These are phyloP conservation scores for Liparis tanakae DNA, from an alignment of 2,797 vertebrate genomes.

Conservation along the genomic window DNA sequence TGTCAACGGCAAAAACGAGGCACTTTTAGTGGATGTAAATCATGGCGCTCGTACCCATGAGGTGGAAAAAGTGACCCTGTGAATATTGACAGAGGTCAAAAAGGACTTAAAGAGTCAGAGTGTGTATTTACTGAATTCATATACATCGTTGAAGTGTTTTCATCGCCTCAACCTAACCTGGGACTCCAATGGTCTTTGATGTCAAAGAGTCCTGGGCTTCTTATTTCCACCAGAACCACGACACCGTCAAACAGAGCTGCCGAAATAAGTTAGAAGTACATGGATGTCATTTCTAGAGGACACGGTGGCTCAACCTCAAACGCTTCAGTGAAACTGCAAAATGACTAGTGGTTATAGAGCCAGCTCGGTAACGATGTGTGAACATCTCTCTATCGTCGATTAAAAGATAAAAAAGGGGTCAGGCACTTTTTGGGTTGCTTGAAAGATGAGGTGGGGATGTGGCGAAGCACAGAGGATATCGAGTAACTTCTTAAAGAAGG, in stretches of 20 bases:
- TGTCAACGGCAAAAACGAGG: background rate
- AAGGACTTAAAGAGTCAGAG: background rate
- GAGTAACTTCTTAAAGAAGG: background rate
- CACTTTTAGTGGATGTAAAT: background rate
- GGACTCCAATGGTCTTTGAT: background rate
- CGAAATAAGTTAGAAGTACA: slow-evolving; percentile 2
- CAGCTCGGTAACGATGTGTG: too few species aligned
- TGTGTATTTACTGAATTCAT: background rate
- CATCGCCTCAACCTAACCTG: background rate
- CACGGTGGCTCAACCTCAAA: background rate
- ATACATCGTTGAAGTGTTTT: background rate
- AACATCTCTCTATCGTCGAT: too few species aligned
- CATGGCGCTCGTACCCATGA: too few species aligned
- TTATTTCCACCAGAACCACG: background rate
- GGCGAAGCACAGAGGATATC: background rate
- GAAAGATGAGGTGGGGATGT: background rate
- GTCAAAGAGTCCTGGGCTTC: background rate
- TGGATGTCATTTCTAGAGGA: background rate
- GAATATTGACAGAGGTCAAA: slow-evolving; percentile 1
- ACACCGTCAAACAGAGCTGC: background rate
- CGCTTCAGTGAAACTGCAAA: background rate
- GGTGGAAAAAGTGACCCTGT: background rate
- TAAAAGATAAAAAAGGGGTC: too few species aligned
- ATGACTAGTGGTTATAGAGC: background rate
- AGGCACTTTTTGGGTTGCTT: too few species aligned